Percentiles rank a stretch among this genome's conserved stretches.
Evolutionary conservation across 2,113 vertebrate species (phyloP).

Genomic region (Rynchops niger): DNA sequence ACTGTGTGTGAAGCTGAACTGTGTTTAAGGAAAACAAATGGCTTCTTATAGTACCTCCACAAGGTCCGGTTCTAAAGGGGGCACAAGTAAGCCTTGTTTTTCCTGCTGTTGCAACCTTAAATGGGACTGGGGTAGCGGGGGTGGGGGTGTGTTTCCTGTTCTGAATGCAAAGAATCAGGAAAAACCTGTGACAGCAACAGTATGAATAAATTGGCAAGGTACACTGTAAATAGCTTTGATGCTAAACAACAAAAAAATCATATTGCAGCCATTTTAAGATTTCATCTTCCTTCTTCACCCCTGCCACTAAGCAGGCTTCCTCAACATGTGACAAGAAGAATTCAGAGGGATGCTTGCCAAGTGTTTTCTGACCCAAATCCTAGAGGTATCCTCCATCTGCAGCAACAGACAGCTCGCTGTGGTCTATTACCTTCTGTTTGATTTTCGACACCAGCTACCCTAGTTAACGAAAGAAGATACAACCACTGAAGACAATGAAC

Average conservation of each 20-base stretch:
- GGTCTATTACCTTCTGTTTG: slow-evolving; percentile 64
- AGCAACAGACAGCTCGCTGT: slow-evolving; percentile 46
- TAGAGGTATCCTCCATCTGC: slow-evolving; percentile 63
- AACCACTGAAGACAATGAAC: background rate
- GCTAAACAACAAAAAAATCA: background rate
- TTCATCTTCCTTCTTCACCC: slow-evolving; percentile 27
- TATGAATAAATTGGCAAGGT: slow-evolving; percentile 51
- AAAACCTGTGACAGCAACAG: slow-evolving; percentile 35
- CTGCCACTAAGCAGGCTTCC: slow-evolving; percentile 31
- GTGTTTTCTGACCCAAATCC: slow-evolving; percentile 55
- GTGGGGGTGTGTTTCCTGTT: background rate
- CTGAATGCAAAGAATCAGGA: slow-evolving; percentile 24
- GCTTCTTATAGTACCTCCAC: background rate
- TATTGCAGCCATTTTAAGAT: slow-evolving; percentile 38
- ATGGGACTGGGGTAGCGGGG: background rate
- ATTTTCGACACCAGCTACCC: slow-evolving; percentile 46
- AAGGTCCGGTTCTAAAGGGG: slow-evolving; percentile 6
- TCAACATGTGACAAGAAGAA: slow-evolving; percentile 58
- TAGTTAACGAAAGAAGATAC: slow-evolving; percentile 35
- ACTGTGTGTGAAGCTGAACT: background rate
- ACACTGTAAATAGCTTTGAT: slow-evolving; percentile 40
- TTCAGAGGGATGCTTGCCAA: slow-evolving; percentile 40
- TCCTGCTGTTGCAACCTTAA: slow-evolving; percentile 29
- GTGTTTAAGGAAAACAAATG: slow-evolving; percentile 59
- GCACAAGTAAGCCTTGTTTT: background rate